Evolutionary conservation across 2,113 vertebrate species (phyloP).

Genomic region (Callocephalon fimbriatum): DNA sequence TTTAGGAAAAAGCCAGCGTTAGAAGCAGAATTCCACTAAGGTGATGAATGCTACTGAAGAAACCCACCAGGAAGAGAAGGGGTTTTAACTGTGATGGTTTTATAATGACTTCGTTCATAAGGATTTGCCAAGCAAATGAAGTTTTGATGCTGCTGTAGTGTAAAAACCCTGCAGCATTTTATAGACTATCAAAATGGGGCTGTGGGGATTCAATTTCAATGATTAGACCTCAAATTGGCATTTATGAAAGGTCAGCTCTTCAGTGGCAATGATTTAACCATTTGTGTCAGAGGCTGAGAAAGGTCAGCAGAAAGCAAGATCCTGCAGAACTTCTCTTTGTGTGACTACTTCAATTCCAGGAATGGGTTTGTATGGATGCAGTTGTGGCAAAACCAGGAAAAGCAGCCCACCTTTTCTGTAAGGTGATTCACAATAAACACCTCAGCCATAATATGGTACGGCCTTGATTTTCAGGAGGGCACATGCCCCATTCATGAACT

Average conservation of each 20-base stretch:
- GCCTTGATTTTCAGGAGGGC: background rate
- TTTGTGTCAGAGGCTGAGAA: background rate
- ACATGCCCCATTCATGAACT: background rate
- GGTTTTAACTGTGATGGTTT: fast-evolving
- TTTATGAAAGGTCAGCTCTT: background rate
- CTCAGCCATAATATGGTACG: background rate
- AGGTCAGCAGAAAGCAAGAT: background rate
- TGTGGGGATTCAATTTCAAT: background rate
- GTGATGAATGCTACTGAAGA: background rate
- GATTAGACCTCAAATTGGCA: background rate
- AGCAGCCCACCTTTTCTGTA: background rate
- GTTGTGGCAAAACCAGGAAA: background rate
- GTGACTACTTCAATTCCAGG: background rate
- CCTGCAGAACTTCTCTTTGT: background rate
- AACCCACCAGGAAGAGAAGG: background rate
- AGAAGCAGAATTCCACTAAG: background rate
- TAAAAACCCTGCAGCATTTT: background rate
- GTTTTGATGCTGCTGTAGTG: background rate
- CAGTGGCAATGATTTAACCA: background rate
- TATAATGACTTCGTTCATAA: background rate
- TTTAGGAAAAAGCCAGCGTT: background rate
- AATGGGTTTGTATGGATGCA: background rate
- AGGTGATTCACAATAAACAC: background rate
- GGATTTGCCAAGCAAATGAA: background rate
- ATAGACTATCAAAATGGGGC: background rate